A percentile compares a stretch with the other conserved stretches of the same genome.
phyloP scores from a whole-genome alignment of 2,888 invertebrate genomes.

The Hemicrepidius hirtus region DNA sequence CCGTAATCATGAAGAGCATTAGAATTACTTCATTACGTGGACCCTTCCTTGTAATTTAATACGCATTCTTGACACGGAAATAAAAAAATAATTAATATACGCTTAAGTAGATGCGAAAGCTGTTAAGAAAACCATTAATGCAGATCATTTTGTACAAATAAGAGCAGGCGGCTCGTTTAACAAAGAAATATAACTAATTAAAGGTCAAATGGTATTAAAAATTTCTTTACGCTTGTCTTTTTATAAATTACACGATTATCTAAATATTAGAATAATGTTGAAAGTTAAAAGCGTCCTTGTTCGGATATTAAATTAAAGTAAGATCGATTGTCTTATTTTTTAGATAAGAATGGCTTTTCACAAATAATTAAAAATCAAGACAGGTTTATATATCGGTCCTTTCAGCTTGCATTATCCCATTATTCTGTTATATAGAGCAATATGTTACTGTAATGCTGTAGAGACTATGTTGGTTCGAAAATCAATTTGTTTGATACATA shows the following conservation, averaged over 20 bases:
- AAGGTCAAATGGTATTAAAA: slow-evolving; percentile 2
- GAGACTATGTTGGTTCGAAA: slow-evolving; percentile 52
- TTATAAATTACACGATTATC: neutral
- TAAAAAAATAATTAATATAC: slow-evolving; percentile 31
- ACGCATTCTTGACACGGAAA: slow-evolving; percentile 29
- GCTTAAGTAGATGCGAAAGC: slow-evolving; percentile 7
- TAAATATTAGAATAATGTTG: too few species aligned
- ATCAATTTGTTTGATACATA: slow-evolving; percentile 60
- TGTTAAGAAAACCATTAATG: slow-evolving; percentile 15
- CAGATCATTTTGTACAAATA: slow-evolving; percentile 7
- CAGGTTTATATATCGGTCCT: slow-evolving; percentile 21
- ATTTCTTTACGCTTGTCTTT: slow-evolving; percentile 6
- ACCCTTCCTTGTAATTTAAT: slow-evolving; percentile 62
- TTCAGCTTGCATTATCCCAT: slow-evolving; percentile 28
- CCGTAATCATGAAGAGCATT: slow-evolving; percentile 57
- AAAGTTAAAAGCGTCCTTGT: too few species aligned
- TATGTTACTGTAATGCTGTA: slow-evolving; percentile 42
- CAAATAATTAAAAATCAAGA: slow-evolving; percentile 8
- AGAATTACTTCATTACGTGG: slow-evolving; percentile 65
- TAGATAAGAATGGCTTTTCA: neutral
- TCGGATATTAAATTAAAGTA: too few species aligned
- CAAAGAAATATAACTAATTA: slow-evolving; percentile 3
- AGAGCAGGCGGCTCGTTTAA: slow-evolving; percentile 1
- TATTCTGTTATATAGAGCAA: slow-evolving; percentile 38
- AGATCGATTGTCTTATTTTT: neutral